A percentile compares a stretch with the other conserved stretches of the same genome.
phyloP scores from a whole-genome alignment of 2,113 vertebrate genomes.

The Ranitomeya variabilis region DNA sequence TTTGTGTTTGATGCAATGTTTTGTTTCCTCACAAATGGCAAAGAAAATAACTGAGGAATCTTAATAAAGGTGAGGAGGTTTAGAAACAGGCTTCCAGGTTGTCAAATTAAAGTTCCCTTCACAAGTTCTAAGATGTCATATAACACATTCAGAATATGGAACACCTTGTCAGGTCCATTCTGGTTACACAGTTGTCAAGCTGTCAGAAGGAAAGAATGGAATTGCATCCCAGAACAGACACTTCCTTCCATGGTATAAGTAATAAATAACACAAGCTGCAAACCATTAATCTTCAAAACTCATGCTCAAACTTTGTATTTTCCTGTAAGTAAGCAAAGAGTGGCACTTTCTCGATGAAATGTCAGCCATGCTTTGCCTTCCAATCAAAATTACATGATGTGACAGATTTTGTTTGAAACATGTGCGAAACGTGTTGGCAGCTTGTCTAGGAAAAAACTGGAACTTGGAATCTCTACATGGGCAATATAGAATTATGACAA shows the following conservation, averaged over 20 bases:
- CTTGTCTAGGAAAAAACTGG: not conserved
- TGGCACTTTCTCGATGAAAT: not conserved
- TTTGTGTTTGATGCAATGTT: not conserved
- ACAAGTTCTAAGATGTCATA: conserved; percentile 13
- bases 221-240: not conserved
- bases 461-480: not conserved
- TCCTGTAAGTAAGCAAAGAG: not conserved
- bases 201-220: conserved; percentile 16
- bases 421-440: conserved; percentile 11
- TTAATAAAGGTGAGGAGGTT: not conserved
- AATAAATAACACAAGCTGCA: conserved; percentile 15
- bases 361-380: conserved; percentile 6
- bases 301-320: conserved; percentile 5
- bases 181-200: conserved; percentile 28
- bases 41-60: not conserved
- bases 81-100: not conserved
- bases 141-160: conserved; percentile 17
- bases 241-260: not conserved
- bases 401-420: conserved; percentile 22
- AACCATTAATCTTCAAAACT: conserved; percentile 2
- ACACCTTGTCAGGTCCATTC: conserved; percentile 25
- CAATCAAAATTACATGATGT: conserved; percentile 13
- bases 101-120: not conserved
- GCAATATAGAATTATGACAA: not conserved
- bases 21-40: not conserved